A percentile compares a stretch with the other conserved stretches of the same genome.
Evolutionary conservation across 2,888 invertebrate genomes (phyloP).

Genomic region (Agriopis aurantiaria): DNA sequence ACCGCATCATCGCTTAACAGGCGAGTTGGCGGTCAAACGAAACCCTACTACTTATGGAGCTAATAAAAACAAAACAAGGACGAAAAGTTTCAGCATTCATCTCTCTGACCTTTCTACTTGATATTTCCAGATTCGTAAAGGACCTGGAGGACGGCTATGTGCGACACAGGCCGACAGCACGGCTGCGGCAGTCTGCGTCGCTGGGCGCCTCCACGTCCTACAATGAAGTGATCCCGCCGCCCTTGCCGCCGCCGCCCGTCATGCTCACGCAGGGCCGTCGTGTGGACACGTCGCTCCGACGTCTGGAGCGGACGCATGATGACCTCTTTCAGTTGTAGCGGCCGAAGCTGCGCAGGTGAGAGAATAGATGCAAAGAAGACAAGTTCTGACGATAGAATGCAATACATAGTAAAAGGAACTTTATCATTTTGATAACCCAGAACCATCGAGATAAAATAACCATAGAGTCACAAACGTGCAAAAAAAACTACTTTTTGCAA

Average conservation of each 20-base stretch:
- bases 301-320: slow-evolving; percentile 94
- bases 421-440: no score
- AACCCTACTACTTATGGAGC: no score
- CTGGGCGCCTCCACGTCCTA: slow-evolving; percentile 78
- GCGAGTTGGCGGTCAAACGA: no score
- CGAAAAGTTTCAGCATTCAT: no score
- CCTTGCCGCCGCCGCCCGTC: slow-evolving; percentile 86
- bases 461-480: no score
- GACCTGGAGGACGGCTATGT: slow-evolving; percentile 85
- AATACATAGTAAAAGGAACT: neutral
- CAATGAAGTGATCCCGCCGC: slow-evolving; percentile 81
- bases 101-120: neutral
- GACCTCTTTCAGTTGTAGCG: slow-evolving; percentile 97
- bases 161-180: slow-evolving; percentile 83
- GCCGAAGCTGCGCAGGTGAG: slow-evolving; percentile 80
- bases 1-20: no score
- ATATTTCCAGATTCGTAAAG: slow-evolving; percentile 81
- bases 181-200: slow-evolving; percentile 86
- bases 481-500: no score
- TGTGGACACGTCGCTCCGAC: slow-evolving; percentile 92
- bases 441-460: no score
- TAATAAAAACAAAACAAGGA: no score
- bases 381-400: neutral
- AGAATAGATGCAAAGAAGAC: neutral
- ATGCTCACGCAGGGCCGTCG: slow-evolving; percentile 93